Conservation (phyloP, 2,113 vertebrate species). For the Murina feae region DNA sequence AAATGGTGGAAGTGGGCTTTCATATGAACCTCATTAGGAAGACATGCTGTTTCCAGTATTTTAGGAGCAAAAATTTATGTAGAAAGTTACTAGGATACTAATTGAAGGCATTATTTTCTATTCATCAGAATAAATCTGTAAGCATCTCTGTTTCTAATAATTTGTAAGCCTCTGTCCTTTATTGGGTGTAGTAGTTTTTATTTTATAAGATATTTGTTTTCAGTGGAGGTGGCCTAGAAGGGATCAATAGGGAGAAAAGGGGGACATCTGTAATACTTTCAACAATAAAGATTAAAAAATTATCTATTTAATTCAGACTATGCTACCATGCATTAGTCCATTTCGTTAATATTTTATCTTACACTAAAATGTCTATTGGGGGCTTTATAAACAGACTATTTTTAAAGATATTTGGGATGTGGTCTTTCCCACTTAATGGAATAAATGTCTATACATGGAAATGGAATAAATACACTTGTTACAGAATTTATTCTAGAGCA, state of each 20-base stretch:
- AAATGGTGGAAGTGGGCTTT: background rate
- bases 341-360: conserved; percentile 48
- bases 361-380: background rate
- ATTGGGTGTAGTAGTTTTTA: conserved; percentile 32
- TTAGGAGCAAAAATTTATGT: conserved; percentile 27
- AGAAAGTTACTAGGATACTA: conserved; percentile 26
- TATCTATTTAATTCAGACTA: conserved; percentile 40
- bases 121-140: conserved; percentile 15
- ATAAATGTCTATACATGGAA: background rate
- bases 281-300: background rate
- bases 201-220: conserved; percentile 48
- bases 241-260: too few species aligned
- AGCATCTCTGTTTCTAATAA: conserved; percentile 31
- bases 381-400: conserved; percentile 18
- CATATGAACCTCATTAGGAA: conserved; percentile 1
- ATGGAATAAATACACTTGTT: background rate
- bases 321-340: conserved; percentile 20
- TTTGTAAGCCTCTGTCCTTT: conserved; percentile 33
- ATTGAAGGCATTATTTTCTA: conserved; percentile 40
- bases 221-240: too few species aligned
- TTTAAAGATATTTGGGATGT: conserved; percentile 40
- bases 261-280: too few species aligned
- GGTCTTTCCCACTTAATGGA: conserved; percentile 26
- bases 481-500: conserved; percentile 43
- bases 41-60: background rate